Evolutionary conservation across 1,140 invertebrate species (phyloP), one percentile per base, ranked within the genome.

Genomic region (Tetramorium simillimum): DNA sequence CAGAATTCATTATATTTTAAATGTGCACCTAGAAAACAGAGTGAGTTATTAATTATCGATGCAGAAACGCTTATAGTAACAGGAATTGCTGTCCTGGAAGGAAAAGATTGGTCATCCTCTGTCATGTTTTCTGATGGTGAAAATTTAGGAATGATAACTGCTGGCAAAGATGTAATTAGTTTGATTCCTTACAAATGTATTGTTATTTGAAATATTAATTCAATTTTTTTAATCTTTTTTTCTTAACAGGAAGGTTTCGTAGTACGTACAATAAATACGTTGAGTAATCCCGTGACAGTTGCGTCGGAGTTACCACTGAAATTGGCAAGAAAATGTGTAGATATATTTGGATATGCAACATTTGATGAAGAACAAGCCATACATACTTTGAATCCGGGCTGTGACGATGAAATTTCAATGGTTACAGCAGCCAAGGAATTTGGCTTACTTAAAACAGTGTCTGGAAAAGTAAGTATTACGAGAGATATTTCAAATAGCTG

Each of bases 121-220:
- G 97, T 98, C 6, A 97, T 98, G 92, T 98, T 98, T 93, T 97
- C 97, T 89, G 98, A 98, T 95, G 98, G 98, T n/a, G 97, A 97
- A 87, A 96, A 96, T 95, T 96, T 99, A 72, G 98, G 98, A 89
- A 96, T 98, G 92, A 97, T 99, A 87, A 96, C 97, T 65, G 96
- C 97, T 14, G 94, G 94, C 40, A 98, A 97, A 96, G 97, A 98
- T 95, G 98, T 98, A 95, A 97, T 94, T 91, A 60, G 82, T 89
- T 21, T 78, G 46, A 53, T 80, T 46, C 18, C 84, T 65, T 86
- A 63, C n/a, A 67, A 80, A 18, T 40, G 37, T 82, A 70, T 37
- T 53, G 28, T 84, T 69, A 78, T 49, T 80, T 75, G 6, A 85
- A 24, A 65, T 73, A 33, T 80, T 51, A 21, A 43, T 21, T 28